Conservation (phyloP, 2,113 vertebrate genomes). For the Seriola quinqueradiata region DNA sequence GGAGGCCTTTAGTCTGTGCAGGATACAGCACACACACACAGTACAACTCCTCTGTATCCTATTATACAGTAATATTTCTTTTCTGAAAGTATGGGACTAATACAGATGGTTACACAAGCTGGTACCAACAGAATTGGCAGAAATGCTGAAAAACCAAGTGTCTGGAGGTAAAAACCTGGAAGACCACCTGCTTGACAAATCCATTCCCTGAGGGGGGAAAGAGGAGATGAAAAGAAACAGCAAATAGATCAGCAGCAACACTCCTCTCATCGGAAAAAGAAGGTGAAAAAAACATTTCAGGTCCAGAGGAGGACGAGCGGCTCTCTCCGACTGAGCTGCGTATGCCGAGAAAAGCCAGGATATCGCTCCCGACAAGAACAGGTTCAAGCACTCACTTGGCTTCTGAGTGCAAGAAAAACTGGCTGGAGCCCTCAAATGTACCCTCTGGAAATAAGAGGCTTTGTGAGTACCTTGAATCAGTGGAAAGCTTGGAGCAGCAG, state of each 20-base stretch:
- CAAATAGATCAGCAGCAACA: conserved; percentile 28
- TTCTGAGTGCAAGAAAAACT: conserved; percentile 43
- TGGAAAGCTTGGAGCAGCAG: background rate
- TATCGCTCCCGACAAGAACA: conserved; percentile 34
- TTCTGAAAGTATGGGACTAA: background rate
- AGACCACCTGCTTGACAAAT: conserved; percentile 41
- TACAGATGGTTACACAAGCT: conserved; percentile 47
- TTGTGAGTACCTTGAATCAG: conserved; percentile 25
- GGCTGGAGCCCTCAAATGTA: conserved; percentile 28
- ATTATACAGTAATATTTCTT: background rate
- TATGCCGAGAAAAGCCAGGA: conserved; percentile 11
- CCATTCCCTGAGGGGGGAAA: background rate
- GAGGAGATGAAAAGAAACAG: conserved; percentile 17
- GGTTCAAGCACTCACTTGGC: conserved; percentile 47
- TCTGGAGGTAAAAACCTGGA: conserved; percentile 43
- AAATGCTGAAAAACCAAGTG: conserved; percentile 21
- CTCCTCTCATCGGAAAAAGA: conserved; percentile 17
- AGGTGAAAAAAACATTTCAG: conserved; percentile 25
- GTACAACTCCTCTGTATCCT: background rate
- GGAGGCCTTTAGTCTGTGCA: background rate
- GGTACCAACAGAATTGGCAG: conserved; percentile 18
- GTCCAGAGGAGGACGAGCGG: background rate
- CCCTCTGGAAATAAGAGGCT: conserved; percentile 36
- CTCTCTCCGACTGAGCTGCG: conserved; percentile 6
- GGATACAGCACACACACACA: background rate